Evolutionary conservation across 2,797 vertebrate species (phyloP), one percentile per base, ranked within the genome.

Genomic region (Malacoctenus gilli): DNA sequence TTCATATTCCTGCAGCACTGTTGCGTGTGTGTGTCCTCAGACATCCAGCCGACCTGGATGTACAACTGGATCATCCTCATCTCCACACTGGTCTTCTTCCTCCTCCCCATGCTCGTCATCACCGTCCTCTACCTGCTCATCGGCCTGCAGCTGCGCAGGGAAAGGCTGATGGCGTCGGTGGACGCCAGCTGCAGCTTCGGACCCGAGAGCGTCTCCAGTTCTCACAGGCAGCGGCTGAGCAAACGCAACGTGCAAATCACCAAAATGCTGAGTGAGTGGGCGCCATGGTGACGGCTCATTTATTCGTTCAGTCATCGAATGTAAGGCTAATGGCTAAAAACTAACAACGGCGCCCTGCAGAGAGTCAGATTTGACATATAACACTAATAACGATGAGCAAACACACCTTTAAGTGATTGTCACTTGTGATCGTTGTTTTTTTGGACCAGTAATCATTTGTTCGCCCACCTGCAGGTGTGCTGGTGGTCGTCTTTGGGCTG

Each of bases 401-500:
- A 28, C 25, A 28, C 9, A 9, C 25, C 6, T 28, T 5, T 6
- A 6, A 28, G 4, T 28, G 1, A 28, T 28, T 28, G 25, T n/a
- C n/a, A n/a, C n/a, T n/a, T n/a, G n/a, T n/a, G 25, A 28, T 4
- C 20, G 11, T 23, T 39, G 4, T 34, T 55, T 37, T 55, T 37
- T 28, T 5, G 31, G 1, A 0, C 32, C 1, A 11, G 30, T 15
- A 31, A 30, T 1, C 37, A 3, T 18, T 15, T 43, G 42, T 14
- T 62, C 32, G 21, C 1, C 61, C 30, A 39, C n/a, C 1, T 56
- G 0, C 89, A 98, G 95, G 94, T 1, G 90, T 94, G 47, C 72
- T 98, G 79, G 95, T 98, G 56, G 69, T 94, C 14, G 92, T 97
- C 30, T 97, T 98, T 0, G 93, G 90, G 35, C 79, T 97, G 60